Evolutionary conservation across 1,140 invertebrate genomes (phyloP), one percentile per base, ranked within the genome.

Genomic region (Wasmannia auropunctata): DNA sequence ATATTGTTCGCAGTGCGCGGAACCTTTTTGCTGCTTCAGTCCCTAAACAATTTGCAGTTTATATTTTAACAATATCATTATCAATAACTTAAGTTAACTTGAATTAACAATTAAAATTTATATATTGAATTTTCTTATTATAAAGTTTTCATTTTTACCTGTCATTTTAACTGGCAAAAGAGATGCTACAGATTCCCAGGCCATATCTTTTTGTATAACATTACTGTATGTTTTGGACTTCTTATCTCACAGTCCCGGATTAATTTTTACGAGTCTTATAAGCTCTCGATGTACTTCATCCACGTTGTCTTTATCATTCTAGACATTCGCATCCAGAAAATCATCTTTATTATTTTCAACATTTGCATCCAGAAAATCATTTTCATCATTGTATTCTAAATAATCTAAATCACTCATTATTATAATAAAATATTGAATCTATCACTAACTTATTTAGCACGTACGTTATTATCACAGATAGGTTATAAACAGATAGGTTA

Each of bases 331-430:
- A 3, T 65, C 62, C 14, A n/a, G 19, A 65, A 5, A 65, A 6
- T 65, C 31, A 37, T 65, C 14, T 5, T 62, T 28, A 1, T n/a
- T 10, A 3, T n/a, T 7, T 65, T n/a, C n/a, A n/a, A 62, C 25
- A 19, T 19, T 65, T 0, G 7, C 19, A 3, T 65, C 62, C 14
- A n/a, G 19, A 65, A 5, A 65, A 6, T 65, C 31, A 37, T 65
- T 4, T 5, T 62, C 60, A 1, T n/a, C 3, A 3, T n/a, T 7
- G 37, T n/a, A n/a, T n/a, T n/a, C n/a, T n/a, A n/a, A n/a, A n/a
- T n/a, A n/a, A n/a, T 37, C 34, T 22, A 34, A 37, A 31, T 65
- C 62, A 65, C 62, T 65, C 62, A 65, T 65, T 65, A n/a, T 65
- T n/a, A 51, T 51, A 31, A 31, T 19, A 49, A 54, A n/a, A 54